phyloP scores from a whole-genome alignment of 1,140 invertebrate species.

The Drosophila ercepeae region DNA sequence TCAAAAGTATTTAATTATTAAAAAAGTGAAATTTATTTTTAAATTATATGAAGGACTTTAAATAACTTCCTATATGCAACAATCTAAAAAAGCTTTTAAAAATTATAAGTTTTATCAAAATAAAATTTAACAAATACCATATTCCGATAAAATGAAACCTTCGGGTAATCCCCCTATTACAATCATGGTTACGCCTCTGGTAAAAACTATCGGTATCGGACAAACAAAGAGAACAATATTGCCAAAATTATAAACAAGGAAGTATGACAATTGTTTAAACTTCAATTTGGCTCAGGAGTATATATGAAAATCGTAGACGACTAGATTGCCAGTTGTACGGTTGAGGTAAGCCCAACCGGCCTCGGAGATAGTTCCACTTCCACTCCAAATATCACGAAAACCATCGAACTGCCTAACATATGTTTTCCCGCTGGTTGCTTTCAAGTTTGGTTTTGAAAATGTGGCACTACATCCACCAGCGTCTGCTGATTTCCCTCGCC shows the following conservation, averaged over 20 bases:
- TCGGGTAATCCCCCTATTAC: no score
- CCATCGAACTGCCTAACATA: slow-evolving; percentile 18
- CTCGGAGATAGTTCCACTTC: background rate
- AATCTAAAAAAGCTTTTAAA: no score
- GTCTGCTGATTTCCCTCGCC: slow-evolving; percentile 19
- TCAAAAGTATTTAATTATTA: no score
- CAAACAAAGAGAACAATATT: slow-evolving; percentile 4
- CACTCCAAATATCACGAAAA: background rate
- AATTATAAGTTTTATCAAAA: no score
- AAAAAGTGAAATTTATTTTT: no score
- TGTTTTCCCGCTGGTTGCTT: slow-evolving; percentile 31
- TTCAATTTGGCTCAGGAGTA: slow-evolving; percentile 15
- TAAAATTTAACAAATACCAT: no score
- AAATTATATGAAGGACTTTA: no score
- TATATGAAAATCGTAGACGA: slow-evolving; percentile 25
- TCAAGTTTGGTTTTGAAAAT: slow-evolving; percentile 40
- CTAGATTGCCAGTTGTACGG: slow-evolving; percentile 27
- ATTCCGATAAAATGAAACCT: no score
- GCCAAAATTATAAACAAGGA: slow-evolving; percentile 42
- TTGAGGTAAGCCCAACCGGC: slow-evolving; percentile 46
- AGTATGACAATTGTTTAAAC: slow-evolving; percentile 28
- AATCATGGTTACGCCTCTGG: background rate
- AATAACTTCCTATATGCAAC: no score
- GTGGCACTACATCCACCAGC: slow-evolving; percentile 22
- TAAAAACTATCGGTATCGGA: slow-evolving; percentile 11